Evolutionary conservation across 2,888 invertebrate species (phyloP), one percentile per base, ranked within the genome.

Genomic region (Myathropa florea): DNA sequence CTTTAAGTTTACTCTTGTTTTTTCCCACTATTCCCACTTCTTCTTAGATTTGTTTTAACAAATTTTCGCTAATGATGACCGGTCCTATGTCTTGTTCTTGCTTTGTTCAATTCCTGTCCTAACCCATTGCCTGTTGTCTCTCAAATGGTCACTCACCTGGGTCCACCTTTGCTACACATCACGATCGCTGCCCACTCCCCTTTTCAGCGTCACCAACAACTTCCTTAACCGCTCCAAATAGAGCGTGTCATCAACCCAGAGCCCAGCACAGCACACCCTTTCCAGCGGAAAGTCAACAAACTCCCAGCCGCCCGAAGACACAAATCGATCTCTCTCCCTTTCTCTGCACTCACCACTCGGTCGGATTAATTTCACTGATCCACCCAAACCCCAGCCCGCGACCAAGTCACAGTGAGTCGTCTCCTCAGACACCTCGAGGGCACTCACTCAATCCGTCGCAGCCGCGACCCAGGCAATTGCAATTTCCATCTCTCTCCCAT

Each of bases 351-450:
- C 46, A 46, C 46, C 18, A 7, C 28, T n/a, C n/a, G 4, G 18
- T 30, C 33, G 71, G 83, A 86, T 86, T 86, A 82, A 86, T 86
- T 78, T 82, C 83, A 83, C 67, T 71, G 78, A 79, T 78, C 86
- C 83, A 83, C 86, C 86, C 86, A 76, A 76, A 65, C 63, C 81
- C 53, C 70, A 77, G 36, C 59, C n/a, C 23, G 33, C 24, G 36
- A 64, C n/a, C 26, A 39, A 18, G 24, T 46, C 57, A 18, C 57
- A 24, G 24, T 24, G 14, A 82, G 82, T 82, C 81, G 57, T 71
- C 73, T 30, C 28, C 68, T 59, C 64, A 76, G 36, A 83, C 75
- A 82, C 75, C 86, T 86, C 61, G 46, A 79, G 86, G 86, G 75
- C 78, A 70, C 70, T 59, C 36, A 46, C 65, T 67, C 65, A 23